phyloP scores from a whole-genome alignment of 2,888 invertebrate species.

The Cancer borealis region DNA sequence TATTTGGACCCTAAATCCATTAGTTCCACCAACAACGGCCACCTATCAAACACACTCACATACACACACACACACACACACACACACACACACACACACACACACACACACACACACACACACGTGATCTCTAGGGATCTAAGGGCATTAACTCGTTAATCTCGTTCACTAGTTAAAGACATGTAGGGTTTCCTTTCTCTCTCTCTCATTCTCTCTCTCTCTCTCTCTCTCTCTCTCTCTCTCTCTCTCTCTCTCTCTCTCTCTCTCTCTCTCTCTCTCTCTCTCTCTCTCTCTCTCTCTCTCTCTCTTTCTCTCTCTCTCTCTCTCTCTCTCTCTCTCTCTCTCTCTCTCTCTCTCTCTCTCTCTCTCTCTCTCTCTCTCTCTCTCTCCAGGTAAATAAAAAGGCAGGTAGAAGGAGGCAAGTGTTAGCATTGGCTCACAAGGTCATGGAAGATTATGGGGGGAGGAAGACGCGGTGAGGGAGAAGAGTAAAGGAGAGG shows the following conservation, averaged over 20 bases:
- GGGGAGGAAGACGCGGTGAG: neutral
- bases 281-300: too few species aligned
- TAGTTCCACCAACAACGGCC: too few species aligned
- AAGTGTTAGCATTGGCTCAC: neutral
- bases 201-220: neutral
- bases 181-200: constrained; percentile 17
- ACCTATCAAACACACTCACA: neutral
- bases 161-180: constrained; percentile 22
- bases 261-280: neutral
- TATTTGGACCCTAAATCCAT: too few species aligned
- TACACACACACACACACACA: neutral
- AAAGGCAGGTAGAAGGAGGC: neutral
- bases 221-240: constrained; percentile 6
- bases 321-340: constrained; percentile 20
- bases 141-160: neutral
- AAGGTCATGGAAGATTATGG: neutral
- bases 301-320: neutral
- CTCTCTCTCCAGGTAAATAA: neutral
- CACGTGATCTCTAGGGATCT: constrained; percentile 4
- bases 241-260: constrained; percentile 6
- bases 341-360: neutral
- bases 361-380: too few species aligned
- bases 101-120: constrained; percentile 21
- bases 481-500: neutral
- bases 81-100: neutral